Evolutionary conservation across 2,888 invertebrate genomes (phyloP), one percentile per base, ranked within the genome.

Genomic region (Drosophila mimica): DNA sequence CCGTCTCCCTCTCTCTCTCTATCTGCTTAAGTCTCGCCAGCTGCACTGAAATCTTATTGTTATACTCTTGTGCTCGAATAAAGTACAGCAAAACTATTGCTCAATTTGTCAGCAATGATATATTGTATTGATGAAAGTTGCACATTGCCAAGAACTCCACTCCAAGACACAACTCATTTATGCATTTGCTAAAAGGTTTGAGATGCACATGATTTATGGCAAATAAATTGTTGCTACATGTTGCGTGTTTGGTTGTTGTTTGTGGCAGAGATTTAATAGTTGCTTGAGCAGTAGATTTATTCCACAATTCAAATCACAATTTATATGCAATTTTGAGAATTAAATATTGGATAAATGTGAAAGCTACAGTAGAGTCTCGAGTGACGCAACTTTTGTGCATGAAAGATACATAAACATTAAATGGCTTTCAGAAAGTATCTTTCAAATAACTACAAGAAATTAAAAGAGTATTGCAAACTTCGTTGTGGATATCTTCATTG

Each of bases 41-140:
- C 53, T 70, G n/a, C 62, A 60, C 46, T 72, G 43, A 63, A 74
- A 52, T 70, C 53, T 70, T 52, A 67, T 71, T 79, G 79, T 74
- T 67, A 63, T 38, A 79, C 78, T 20, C 79, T 79, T 76, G 51
- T 36, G 34, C 15, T 54, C 8, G 43, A 36, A 36, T 58, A 33
- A 56, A 67, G 73, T 43, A 66, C 15, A 33, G 56, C n/a, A 15
- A 9, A 33, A 49, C 58, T 58, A 68, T 68, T 43, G 51, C 30
- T 53, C 49, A 49, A 60, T 53, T 74, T 70, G 73, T 31, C 38
- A 31, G n/a, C 25, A 28, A 34, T 36, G 33, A 36, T 54, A 46
- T 33, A 38, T 38, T n/a, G 6, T 33, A 31, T 57, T 43, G 31
- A 43, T 57, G 28, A n/a, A 33, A 31, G 52, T 33, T 20, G 17